Evolutionary conservation across 2,113 vertebrate genomes (phyloP), one percentile per base, ranked within the genome.

Genomic region (Glaucidium brasilianum): DNA sequence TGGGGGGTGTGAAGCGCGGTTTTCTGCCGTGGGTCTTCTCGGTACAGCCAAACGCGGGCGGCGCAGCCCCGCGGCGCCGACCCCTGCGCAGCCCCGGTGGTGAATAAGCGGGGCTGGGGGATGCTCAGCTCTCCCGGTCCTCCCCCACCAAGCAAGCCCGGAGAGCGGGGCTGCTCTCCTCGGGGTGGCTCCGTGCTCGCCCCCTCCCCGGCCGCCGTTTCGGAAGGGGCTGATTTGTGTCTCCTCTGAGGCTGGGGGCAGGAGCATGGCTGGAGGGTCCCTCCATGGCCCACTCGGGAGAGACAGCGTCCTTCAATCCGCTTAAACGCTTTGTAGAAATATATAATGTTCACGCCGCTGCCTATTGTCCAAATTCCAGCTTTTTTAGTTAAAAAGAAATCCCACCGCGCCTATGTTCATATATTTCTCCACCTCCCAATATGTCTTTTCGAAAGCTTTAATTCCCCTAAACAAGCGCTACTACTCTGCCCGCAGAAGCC

Each of bases 1-100:
- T 2, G 23, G 8, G 3, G 4, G 9, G 5, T 2, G 15, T 23
- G 4, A 16, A 15, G 4, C 0, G 1, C 0, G 45, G 10, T 10
- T 72, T 91, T 80, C 56, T 56, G 32, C 39, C 37, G 18, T 15
- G 47, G 74, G 21, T 82, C 16, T 67, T 43, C 22, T 3, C 5
- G 27, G 32, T 23, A 1, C 3, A 50, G 8, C 8, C 18, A 25
- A 68, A 78, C 5, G 52, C 20, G 6, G 3, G 8, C 29, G 37
- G 49, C 2, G 8, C 62, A 23, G 47, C 47, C 20, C 19, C 34
- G 4, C 8, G 23, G 41, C 25, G 29, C 49, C 25, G 15, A 47
- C 4, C 50, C 35, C 76, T 9, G 67, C 22, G 3, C 50, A 53
- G 55, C 60, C 35, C 15, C 47, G n/a, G 43, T 3, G 23, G 43